Base-by-base conservation (phyloP, 1,140 invertebrate species). In the Tetranychus cinnabarinus region DNA sequence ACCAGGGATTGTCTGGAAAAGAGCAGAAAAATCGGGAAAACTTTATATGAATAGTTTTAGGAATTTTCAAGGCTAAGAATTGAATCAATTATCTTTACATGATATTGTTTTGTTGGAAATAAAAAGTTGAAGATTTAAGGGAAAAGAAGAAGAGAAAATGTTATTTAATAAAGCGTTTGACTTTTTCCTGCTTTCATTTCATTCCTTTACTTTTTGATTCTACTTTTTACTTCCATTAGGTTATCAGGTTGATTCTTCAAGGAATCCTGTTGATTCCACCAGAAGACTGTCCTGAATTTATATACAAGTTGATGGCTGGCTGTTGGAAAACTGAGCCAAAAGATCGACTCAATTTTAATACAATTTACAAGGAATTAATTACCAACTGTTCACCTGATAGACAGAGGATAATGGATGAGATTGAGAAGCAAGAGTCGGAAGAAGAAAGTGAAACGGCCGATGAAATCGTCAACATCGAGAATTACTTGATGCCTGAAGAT, bases 311-410 rank as follows among this genome's bases (percentile, higher is more conserved):
- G 63, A 91, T 91, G 86, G 75, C 79, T 4, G 79, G 80, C 2
- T 90, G 87, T 66, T 92, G 88, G 87, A 83, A 83, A 69, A 80
- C 79, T 0, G 85, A 91, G 64, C 82, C 86, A 0, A 77, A 78
- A 50, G 82, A 90, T 66, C 77, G 88, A 35, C 77, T 84, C 31
- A 78, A 73, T 1, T 90, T 90, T 68, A 67, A 77, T 15, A 15
- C 37, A 36, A 56, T 56, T n/a, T 56, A n/a, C 34, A 13, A 36
- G 13, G 35, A 56, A 56, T 36, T 56, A 10, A 13, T 56, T n/a
- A 10, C 15, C 3, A 56, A 34, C 36, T 56, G 33, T 33, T 36
- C 55, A 56, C 12, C 33, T 37, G 55, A 56, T 37, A 34, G 34
- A 39, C 33, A 36, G 10, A 10, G 12, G 12, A 37, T 34, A 7